Evolutionary conservation across 2,888 invertebrate species (phyloP).

Genomic region (Heteromurus nitidus): DNA sequence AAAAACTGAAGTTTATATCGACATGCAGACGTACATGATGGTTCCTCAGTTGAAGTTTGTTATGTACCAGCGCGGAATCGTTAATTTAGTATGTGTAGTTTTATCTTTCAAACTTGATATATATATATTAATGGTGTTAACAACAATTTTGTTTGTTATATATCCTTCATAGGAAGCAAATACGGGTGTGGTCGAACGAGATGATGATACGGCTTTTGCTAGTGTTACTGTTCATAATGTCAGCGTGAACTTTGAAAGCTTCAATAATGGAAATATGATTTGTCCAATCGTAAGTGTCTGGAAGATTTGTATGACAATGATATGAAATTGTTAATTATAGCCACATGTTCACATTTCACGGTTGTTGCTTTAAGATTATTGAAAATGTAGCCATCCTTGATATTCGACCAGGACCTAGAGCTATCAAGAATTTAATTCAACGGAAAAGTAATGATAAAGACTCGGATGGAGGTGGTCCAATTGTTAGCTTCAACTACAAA

Average conservation of each 20-base stretch:
- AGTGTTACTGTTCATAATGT: slow-evolving; percentile 68
- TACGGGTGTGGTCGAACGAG: slow-evolving; percentile 62
- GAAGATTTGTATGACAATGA: not conserved
- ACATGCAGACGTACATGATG: slow-evolving; percentile 57
- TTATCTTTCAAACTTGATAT: not conserved
- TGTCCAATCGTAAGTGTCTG: slow-evolving; percentile 65
- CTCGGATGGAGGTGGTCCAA: not conserved
- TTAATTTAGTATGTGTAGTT: slow-evolving; percentile 49
- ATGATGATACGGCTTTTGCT: slow-evolving; percentile 68
- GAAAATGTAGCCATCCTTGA: slow-evolving; percentile 68
- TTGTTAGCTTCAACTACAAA: slow-evolving; percentile 69
- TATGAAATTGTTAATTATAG: not conserved
- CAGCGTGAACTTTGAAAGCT: slow-evolving; percentile 56
- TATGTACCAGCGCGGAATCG: slow-evolving; percentile 68
- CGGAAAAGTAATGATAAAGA: slow-evolving; percentile 30
- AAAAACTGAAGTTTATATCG: slow-evolving; percentile 47
- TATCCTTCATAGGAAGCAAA: slow-evolving; percentile 43
- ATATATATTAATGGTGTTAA: not conserved
- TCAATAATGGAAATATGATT: slow-evolving; percentile 66
- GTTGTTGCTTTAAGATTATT: slow-evolving; percentile 58
- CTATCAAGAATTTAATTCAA: slow-evolving; percentile 69
- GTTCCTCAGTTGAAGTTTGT: slow-evolving; percentile 67
- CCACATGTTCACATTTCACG: not conserved
- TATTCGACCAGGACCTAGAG: slow-evolving; percentile 68
- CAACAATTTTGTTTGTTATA: not conserved